Conservation (phyloP, 2,888 invertebrate genomes). For the Polyommatus iphigenia region DNA sequence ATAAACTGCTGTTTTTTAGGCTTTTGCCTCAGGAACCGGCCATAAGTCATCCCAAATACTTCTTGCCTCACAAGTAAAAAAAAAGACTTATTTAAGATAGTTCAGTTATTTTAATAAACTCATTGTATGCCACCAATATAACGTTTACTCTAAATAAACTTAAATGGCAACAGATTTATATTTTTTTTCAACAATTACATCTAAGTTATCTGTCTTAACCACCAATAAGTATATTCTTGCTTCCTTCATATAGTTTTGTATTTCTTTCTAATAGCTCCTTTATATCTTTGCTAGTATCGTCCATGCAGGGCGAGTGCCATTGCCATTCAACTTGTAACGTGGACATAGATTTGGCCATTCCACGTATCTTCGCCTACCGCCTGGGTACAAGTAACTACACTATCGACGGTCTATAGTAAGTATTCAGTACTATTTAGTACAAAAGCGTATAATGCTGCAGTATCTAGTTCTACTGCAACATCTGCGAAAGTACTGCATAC, state of each 20-base stretch:
- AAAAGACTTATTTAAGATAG: no score
- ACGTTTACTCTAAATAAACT: no score
- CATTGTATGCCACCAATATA: no score
- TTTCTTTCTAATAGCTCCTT: background rate
- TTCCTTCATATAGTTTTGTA: background rate
- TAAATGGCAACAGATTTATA: no score
- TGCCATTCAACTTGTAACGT: constrained; percentile 55
- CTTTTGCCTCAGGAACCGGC: no score
- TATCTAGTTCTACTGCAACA: background rate
- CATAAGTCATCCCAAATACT: no score
- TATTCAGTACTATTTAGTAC: constrained; percentile 27
- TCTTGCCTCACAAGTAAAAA: no score
- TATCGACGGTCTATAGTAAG: constrained; percentile 59
- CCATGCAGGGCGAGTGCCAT: constrained; percentile 43
- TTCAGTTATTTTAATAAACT: no score
- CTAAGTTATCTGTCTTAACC: background rate
- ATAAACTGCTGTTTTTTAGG: no score
- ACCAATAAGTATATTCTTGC: background rate
- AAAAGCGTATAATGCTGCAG: background rate
- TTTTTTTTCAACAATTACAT: no score
- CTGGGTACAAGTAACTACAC: constrained; percentile 33
- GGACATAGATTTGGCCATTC: constrained; percentile 39
- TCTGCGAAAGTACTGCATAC: no score
- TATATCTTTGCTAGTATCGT: constrained; percentile 43
- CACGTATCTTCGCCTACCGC: constrained; percentile 33